phyloP scores from a whole-genome alignment of 2,888 invertebrate species.

The Drosophila siamana region DNA sequence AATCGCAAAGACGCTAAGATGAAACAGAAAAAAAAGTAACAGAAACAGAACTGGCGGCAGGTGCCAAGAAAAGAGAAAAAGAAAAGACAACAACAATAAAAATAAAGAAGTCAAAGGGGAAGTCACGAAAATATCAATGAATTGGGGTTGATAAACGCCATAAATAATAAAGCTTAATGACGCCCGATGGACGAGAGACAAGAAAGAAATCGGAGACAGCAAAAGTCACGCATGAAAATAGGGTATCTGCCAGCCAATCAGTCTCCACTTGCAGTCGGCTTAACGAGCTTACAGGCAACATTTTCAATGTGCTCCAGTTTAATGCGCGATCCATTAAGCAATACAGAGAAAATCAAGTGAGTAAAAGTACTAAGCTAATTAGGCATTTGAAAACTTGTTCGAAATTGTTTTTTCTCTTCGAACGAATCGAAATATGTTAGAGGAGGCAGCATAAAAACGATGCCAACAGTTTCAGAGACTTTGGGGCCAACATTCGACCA shows the following conservation, averaged over 20 bases:
- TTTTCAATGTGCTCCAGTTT: background rate
- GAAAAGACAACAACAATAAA: conserved; percentile 23
- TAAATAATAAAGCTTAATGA: conserved; percentile 23
- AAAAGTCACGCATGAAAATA: background rate
- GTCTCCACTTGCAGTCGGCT: too few species aligned
- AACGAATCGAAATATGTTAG: conserved; percentile 24
- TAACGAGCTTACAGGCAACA: background rate
- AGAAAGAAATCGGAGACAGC: conserved; percentile 4
- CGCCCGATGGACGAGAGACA: conserved; percentile 2
- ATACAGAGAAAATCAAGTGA: conserved; percentile 33
- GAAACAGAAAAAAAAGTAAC: conserved; percentile 39
- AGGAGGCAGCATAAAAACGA: conserved; percentile 17
- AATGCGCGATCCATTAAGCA: conserved; percentile 1
- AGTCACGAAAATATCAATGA: conserved; percentile 44
- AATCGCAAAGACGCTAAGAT: conserved; percentile 55
- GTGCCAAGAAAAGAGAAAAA: conserved; percentile 31
- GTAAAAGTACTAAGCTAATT: conserved; percentile 44
- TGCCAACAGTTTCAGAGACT: conserved; percentile 33
- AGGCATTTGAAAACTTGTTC: conserved; percentile 25
- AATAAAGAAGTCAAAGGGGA: conserved; percentile 21
- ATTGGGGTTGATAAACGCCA: conserved; percentile 5
- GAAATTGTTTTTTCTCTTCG: conserved; percentile 21
- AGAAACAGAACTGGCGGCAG: conserved; percentile 43
- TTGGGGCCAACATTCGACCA: conserved; percentile 48
- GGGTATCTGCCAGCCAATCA: background rate